Base-by-base conservation (phyloP, 2,113 vertebrate genomes). In the Proterorhinus semilunaris region DNA sequence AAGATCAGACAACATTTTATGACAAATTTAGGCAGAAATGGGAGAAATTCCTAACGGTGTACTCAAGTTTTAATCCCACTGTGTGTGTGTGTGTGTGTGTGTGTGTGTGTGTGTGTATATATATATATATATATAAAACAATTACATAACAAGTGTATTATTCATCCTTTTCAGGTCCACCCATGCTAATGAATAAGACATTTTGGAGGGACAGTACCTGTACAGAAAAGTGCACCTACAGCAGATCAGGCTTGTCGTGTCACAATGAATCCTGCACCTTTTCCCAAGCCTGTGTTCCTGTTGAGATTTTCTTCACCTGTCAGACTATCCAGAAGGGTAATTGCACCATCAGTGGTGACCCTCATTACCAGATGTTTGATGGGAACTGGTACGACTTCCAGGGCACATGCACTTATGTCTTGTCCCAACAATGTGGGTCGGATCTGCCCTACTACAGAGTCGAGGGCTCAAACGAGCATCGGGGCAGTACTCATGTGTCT, bases 291-390 rank as follows among this genome's bases (percentile, higher is more conserved):
- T 90, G 90, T 62, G 74, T 3, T 3, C 36, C 45, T 0, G 0
- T 17, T 8, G 17, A 63, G 10, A 83, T 86, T 52, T 78, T 78
- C 36, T 86, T 84, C 8, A 45, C 66, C 48, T 90, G 87, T 65
- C 74, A 80, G 80, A 78, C 85, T 0, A 68, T 89, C 21, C 78
- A 36, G 21, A 74, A 82, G 15, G 6, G 59, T 0, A 77, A 82
- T 27, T 92, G 92, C 82, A 88, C 69, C n/a, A 72, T 89, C 53
- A 75, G 69, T 55, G 86, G 88, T 0, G 89, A 91, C 68, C 84
- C 83, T 6, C 91, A 91, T 74, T 92, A 90, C 77, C 76, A 75
- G 58, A 91, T 88, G n/a, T 91, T 91, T 8, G 91, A 92, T 50
- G 47, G 72, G 0, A 7, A 0, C 6, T 1, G 82, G 44, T 87